These are phyloP conservation scores for Ophthalmolycus amberensis DNA, from an alignment of 2,113 vertebrate genomes.

Conservation along the genomic window DNA sequence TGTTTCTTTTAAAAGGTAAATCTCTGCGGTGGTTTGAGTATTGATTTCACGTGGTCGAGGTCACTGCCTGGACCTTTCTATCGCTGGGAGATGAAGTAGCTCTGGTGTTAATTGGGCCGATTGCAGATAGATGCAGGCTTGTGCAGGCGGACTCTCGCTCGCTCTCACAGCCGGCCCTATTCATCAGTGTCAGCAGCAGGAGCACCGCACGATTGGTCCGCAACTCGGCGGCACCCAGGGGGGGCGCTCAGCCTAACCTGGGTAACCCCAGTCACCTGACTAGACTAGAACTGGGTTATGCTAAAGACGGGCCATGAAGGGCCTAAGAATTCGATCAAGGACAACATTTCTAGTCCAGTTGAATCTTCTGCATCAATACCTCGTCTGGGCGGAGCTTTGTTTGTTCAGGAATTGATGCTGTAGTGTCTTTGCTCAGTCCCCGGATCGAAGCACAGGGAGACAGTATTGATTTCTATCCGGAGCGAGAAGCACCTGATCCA, in stretches of 20 bases:
- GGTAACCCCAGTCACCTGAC: constrained; percentile 19
- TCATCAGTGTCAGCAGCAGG: constrained; percentile 38
- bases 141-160: not conserved
- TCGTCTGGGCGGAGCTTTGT: not conserved
- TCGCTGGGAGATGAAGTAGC: constrained; percentile 33
- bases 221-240: not conserved
- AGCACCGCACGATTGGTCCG: not conserved
- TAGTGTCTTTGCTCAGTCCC: constrained; percentile 32
- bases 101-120: constrained; percentile 43
- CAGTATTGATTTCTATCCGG: constrained; percentile 70
- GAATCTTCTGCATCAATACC: not conserved
- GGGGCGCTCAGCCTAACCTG: not conserved
- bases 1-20: constrained; percentile 48
- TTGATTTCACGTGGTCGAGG: constrained; percentile 50
- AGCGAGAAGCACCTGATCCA: constrained; percentile 41
- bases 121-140: constrained; percentile 34
- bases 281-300: not conserved
- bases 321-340: constrained; percentile 24
- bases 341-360: constrained; percentile 3
- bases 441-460: constrained; percentile 54
- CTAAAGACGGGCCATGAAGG: not conserved
- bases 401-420: constrained; percentile 34
- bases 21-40: constrained; percentile 44
- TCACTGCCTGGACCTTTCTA: constrained; percentile 42
- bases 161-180: constrained; percentile 5